Evolutionary conservation across 2,113 vertebrate genomes (phyloP), one percentile per base, ranked within the genome.

Genomic region (Datnioides undecimradiatus): DNA sequence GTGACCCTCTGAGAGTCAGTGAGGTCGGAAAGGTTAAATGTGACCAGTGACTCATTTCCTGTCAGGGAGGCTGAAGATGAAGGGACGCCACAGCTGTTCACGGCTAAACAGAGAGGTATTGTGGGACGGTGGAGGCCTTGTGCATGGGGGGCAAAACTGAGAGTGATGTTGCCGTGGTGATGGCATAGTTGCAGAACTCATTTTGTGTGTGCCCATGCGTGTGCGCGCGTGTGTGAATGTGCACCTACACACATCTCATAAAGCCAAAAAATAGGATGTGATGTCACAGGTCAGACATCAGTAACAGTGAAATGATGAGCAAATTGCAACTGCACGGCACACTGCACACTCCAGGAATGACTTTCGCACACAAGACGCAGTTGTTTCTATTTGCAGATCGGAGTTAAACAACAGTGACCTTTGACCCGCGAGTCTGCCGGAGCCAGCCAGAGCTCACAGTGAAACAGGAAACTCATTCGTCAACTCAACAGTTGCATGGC

Each of bases 1-100:
- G 6, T 76, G 83, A 87, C 88, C 91, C 27, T 52, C 23, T 17
- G 29, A 31, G 52, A 69, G 74, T 71, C 83, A 45, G 12, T 3
- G 31, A 76, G 90, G 88, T 86, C 71, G 2, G 1, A 6, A 6
- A 84, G 89, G 92, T 92, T 88, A 90, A 87, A 90, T 63, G 83
- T 86, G 82, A 85, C 70, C 64, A 58, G 83, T 79, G 88, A 91
- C 81, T 91, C 90, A 90, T 89, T 92, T 95, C 93, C 93, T 93
- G 84, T 87, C 80, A 38, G 64, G n/a, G 66, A 72, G 65, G 79
- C 36, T 36, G 33, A 65, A 88, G 76, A 89, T 87, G 88, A 77
- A 87, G 79, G 67, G 59, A 57, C 68, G 80, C 73, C 57, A 87
- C 94, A 95, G 91, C 88, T 91, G 90, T 75, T 90, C 68, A 58